Evolutionary conservation across 2,797 vertebrate genomes (phyloP), one percentile per base, ranked within the genome.

Genomic region (Acanthornis magna): DNA sequence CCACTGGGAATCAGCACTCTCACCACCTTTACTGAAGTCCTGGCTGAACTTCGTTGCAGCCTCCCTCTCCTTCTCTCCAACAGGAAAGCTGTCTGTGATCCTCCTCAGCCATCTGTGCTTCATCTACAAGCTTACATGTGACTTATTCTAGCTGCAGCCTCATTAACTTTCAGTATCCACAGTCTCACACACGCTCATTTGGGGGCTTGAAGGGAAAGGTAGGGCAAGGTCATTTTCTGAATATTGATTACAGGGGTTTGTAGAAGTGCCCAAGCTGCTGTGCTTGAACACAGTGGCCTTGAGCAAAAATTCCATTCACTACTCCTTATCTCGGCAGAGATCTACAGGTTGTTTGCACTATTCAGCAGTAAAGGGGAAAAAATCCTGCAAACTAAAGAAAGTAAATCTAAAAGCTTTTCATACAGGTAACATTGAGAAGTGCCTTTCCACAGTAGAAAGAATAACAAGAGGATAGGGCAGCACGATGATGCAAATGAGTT

Each of bases 321-420:
- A 20, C 15, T 71, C 38, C 45, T 94, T 96, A 96, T 95, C 93
- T 96, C 55, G 60, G 65, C 30, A 85, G 60, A 75, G 65, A 96
- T 95, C 94, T 95, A 43, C 43, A 85, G 50, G 43, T 83, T 92
- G 85, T 92, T 93, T 96, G 66, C 82, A 68, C 72, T 89, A 80
- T 88, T 94, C 75, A 75, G 50, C 55, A 70, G 65, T 77, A 71
- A 75, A 72, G 19, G 53, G 43, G 5, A 1, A 23, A 30, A 51
- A 77, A 42, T 43, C 21, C 36, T 21, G 71, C 30, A 74, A 82
- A 75, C 30, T 51, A 73, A 88, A 87, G 91, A 54, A 92, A 91
- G 85, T 40, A 77, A 78, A 91, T 72, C 48, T 60, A 32, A 90
- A 95, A 87, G 70, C 34, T 92, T 94, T 80, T 90, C 57, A 40